phyloP scores from a whole-genome alignment of 2,888 invertebrate species.

The Andrena fulva region DNA sequence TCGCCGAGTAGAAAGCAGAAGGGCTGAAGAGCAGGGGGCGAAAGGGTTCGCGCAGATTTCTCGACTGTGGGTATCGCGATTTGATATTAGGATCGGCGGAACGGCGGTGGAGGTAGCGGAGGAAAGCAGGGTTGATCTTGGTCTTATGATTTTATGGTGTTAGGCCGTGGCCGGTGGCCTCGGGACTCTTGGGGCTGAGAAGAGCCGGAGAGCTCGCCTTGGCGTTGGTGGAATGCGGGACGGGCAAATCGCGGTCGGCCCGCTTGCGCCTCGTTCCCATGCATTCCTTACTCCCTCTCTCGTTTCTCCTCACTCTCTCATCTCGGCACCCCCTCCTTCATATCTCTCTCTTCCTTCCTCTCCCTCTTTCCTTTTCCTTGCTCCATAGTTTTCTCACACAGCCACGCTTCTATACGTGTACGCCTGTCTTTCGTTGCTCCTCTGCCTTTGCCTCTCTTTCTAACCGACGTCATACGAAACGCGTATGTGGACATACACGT shows the following conservation, averaged over 20 bases:
- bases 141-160: constrained; percentile 80
- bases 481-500: constrained; percentile 32
- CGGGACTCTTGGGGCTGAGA: constrained; percentile 71
- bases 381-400: constrained; percentile 56
- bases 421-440: constrained; percentile 54
- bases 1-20: neutral
- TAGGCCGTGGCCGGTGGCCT: constrained; percentile 83
- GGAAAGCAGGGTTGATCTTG: constrained; percentile 71
- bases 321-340: constrained; percentile 47
- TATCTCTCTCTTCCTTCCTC: constrained; percentile 49
- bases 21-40: too few relatives aligned
- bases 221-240: constrained; percentile 84
- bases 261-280: constrained; percentile 82
- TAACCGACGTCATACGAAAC: constrained; percentile 19
- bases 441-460: constrained; percentile 30
- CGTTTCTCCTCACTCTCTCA: constrained; percentile 60
- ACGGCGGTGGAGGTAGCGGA: constrained; percentile 25
- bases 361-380: constrained; percentile 46
- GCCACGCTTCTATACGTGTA: constrained; percentile 39
- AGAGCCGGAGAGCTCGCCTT: constrained; percentile 74
- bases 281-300: constrained; percentile 78
- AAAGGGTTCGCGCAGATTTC: neutral
- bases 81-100: constrained; percentile 38
- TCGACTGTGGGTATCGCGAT: constrained; percentile 2
- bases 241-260: constrained; percentile 85